A percentile compares a stretch with the other conserved stretches of the same genome.
phyloP scores from a whole-genome alignment of 2,888 invertebrate species.

The Apodemia zela region DNA sequence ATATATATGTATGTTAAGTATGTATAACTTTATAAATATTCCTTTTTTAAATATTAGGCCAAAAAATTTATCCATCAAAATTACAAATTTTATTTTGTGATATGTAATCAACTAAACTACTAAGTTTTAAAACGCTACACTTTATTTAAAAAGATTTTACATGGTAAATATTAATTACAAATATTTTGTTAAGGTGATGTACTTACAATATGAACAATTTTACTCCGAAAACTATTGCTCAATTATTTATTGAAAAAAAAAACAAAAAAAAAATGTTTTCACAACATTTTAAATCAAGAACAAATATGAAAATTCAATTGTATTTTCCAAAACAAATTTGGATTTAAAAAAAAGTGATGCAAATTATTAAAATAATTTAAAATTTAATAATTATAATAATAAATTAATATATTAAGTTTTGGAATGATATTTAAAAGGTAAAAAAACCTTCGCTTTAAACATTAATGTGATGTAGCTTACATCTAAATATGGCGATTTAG shows the following conservation, averaged over 20 bases:
- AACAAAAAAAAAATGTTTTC: too few species aligned
- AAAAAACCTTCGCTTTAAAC: conserved; percentile 7
- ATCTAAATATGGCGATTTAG: conserved; percentile 8
- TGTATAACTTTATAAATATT: too few species aligned
- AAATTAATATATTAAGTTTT: conserved; percentile 10
- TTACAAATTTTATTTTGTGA: background rate
- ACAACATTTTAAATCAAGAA: background rate
- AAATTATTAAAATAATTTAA: background rate
- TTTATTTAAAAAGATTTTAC: background rate
- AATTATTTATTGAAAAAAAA: background rate
- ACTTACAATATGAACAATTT: background rate
- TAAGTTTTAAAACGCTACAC: background rate
- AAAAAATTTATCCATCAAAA: too few species aligned
- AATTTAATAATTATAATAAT: background rate
- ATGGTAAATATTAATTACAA: background rate
- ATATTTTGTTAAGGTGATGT: background rate
- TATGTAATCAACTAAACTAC: background rate
- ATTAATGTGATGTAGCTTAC: conserved; percentile 16
- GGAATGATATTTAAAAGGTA: conserved; percentile 10
- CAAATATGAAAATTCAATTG: too few species aligned
- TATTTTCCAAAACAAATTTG: too few species aligned
- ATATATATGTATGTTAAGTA: background rate
- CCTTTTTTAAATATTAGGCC: background rate
- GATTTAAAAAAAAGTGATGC: too few species aligned
- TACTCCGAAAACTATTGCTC: background rate